These are phyloP conservation scores for Coilia nasus DNA, from an alignment of 2,797 vertebrate species.

Conservation along the genomic window DNA sequence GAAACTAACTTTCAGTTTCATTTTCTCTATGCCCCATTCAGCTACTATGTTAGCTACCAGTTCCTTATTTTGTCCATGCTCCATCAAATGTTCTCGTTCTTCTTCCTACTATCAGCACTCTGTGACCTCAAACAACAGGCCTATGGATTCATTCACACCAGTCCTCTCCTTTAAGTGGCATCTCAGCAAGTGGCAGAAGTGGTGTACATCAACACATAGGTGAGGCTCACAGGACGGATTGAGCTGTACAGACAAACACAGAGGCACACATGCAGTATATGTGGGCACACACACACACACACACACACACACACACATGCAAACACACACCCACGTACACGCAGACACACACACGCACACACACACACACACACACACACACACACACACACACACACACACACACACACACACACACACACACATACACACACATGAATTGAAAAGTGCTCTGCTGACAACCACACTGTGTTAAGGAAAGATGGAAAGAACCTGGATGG, in stretches of 20 bases:
- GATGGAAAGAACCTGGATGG: neutral
- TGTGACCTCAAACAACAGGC: no score
- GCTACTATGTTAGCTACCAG: no score
- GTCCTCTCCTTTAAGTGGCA: no score
- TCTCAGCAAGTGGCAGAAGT: neutral
- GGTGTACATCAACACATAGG: neutral
- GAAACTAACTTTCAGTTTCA: no score
- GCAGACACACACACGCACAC: neutral
- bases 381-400: neutral
- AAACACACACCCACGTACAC: neutral
- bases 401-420: neutral
- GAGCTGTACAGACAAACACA: neutral
- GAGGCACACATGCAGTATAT: constrained; percentile 26
- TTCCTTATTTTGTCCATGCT: no score
- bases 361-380: neutral
- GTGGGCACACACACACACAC: constrained; percentile 39
- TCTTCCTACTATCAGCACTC: no score
- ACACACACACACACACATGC: constrained; percentile 42
- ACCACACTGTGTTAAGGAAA: neutral
- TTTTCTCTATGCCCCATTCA: no score
- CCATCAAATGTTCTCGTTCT: no score
- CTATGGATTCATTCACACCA: no score
- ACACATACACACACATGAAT: neutral
- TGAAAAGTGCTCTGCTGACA: neutral
- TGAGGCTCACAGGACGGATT: constrained; percentile 2